Conservation (phyloP, 2,113 vertebrate species). For the rat (Rattus norvegicus) region DNA sequence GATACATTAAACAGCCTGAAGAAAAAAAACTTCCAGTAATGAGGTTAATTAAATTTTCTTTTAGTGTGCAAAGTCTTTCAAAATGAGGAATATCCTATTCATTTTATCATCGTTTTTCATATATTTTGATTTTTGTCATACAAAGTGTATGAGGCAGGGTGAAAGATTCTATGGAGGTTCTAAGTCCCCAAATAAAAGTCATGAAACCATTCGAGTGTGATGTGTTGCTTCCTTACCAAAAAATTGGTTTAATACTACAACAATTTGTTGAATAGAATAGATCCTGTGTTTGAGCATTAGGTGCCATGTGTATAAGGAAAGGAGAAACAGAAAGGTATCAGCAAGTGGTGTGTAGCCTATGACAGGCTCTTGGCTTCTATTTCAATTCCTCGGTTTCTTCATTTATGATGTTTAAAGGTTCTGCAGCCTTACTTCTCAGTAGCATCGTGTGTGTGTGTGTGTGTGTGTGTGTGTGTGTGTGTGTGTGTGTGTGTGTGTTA, state of each 20-base stretch:
- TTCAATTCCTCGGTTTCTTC: background rate
- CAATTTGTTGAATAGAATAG: background rate
- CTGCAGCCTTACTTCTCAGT: background rate
- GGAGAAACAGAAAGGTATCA: background rate
- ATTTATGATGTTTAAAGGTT: background rate
- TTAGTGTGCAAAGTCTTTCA: conserved; percentile 1
- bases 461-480: background rate
- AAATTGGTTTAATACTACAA: background rate
- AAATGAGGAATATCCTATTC: background rate
- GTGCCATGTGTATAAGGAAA: background rate
- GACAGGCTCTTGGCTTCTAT: background rate
- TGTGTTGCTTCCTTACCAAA: background rate
- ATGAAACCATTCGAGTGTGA: background rate
- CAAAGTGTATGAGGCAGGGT: background rate
- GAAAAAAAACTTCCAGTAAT: background rate
- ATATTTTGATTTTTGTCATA: background rate
- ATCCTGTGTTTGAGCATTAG: background rate
- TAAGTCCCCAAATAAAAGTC: conserved; percentile 36
- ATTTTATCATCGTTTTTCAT: background rate
- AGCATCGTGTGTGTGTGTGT: too few relatives aligned
- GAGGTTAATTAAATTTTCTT: conserved; percentile 3
- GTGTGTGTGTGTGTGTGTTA: background rate
- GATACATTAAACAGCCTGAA: background rate
- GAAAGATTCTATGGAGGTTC: background rate
- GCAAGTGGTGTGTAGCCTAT: background rate